Percentiles rank a stretch among this genome's conserved stretches.
These are phyloP conservation scores for Microctenopoma lineatum DNA, from an alignment of 2,797 vertebrate species.

Conservation along the genomic window DNA sequence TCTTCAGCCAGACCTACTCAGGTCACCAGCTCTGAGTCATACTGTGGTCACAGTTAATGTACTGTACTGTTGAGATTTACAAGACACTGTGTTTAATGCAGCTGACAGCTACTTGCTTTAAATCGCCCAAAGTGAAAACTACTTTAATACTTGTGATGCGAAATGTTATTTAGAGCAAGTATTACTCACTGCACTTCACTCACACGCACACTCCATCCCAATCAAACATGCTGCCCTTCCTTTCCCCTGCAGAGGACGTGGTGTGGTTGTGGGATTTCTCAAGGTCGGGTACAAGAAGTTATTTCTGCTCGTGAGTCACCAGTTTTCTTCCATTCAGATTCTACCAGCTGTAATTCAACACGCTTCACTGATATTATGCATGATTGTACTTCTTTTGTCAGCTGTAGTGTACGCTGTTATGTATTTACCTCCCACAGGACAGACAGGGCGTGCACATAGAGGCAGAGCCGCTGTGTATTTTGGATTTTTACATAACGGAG, in stretches of 20 bases:
- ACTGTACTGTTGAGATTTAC: constrained; percentile 1
- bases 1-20: background rate
- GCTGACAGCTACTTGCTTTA: constrained; percentile 3
- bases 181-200: constrained; percentile 9
- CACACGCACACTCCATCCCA: background rate
- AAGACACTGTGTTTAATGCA: constrained; percentile 1
- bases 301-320: constrained; percentile 89
- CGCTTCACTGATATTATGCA: background rate
- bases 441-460: constrained; percentile 88
- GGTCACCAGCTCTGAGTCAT: constrained; percentile 6
- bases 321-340: background rate
- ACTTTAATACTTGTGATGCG: background rate
- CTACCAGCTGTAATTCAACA: background rate
- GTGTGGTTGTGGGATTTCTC: constrained; percentile 88
- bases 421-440: constrained; percentile 79
- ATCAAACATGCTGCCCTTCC: background rate
- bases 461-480: constrained; percentile 89
- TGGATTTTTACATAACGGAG: constrained; percentile 93
- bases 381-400: background rate
- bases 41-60: constrained; percentile 11
- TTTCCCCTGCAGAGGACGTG: constrained; percentile 74
- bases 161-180: constrained; percentile 9
- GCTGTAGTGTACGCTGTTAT: background rate
- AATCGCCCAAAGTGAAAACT: constrained; percentile 15
- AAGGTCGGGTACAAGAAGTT: constrained; percentile 95